Conservation (phyloP, 2,797 vertebrate genomes). For the Crocodylus rhombifer region DNA sequence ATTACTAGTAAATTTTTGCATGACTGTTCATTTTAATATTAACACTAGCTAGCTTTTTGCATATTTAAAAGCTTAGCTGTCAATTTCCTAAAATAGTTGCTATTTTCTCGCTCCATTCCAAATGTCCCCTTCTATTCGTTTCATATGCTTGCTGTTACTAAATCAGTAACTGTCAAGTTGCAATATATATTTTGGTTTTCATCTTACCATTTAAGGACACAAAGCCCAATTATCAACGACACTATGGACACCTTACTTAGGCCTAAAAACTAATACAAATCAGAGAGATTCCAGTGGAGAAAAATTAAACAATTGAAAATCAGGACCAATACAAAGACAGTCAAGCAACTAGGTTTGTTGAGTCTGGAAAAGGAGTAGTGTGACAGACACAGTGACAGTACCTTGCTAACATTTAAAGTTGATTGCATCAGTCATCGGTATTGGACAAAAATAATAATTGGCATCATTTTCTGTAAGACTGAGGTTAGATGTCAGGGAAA, state of each 20-base stretch:
- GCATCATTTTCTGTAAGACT: too few relatives aligned
- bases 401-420: too few relatives aligned
- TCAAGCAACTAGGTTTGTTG: too few relatives aligned
- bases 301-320: too few relatives aligned
- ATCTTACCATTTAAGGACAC: background rate
- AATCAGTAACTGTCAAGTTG: background rate
- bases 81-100: background rate
- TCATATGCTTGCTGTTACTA: background rate
- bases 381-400: too few relatives aligned
- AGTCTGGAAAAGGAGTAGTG: too few relatives aligned
- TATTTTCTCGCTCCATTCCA: background rate
- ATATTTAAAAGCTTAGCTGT: background rate
- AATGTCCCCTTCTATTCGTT: background rate
- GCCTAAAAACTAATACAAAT: background rate
- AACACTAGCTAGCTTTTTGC: background rate
- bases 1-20: background rate
- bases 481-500: too few relatives aligned
- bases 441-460: too few relatives aligned
- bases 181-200: background rate
- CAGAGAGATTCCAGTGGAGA: too few relatives aligned
- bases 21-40: background rate
- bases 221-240: background rate
- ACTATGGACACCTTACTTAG: background rate
- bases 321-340: too few relatives aligned
- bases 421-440: too few relatives aligned